Percentiles rank a stretch among this genome's conserved stretches.
Evolutionary conservation across 2,888 invertebrate species (phyloP).

Genomic region (Eumacrocentrus americanus): DNA sequence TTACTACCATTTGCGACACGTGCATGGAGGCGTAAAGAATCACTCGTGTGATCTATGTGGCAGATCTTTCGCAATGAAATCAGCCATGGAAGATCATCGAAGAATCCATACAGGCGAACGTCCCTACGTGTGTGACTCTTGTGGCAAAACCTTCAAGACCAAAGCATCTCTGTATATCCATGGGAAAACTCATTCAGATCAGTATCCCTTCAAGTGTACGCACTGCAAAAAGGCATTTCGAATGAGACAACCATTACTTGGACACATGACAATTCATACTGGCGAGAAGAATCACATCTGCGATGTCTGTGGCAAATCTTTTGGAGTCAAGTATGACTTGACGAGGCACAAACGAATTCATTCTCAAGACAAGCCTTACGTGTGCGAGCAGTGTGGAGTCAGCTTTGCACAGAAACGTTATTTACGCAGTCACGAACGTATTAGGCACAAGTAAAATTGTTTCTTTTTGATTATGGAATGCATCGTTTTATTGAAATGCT

Average conservation of each 20-base stretch:
- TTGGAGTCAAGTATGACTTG: constrained; percentile 61
- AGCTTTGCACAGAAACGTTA: constrained; percentile 63
- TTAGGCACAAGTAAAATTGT: not conserved
- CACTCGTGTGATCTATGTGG: constrained; percentile 64
- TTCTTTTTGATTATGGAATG: no score
- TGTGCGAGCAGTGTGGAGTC: constrained; percentile 62
- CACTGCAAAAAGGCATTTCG: constrained; percentile 62
- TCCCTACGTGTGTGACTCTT: constrained; percentile 61
- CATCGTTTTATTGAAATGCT: no score
- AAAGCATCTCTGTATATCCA: constrained; percentile 65
- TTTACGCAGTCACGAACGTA: constrained; percentile 61
- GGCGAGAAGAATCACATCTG: constrained; percentile 62
- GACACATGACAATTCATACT: constrained; percentile 63
- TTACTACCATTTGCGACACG: constrained; percentile 65
- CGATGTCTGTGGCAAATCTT: constrained; percentile 62
- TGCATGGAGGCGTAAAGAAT: constrained; percentile 61
- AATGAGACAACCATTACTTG: constrained; percentile 62
- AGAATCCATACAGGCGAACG: constrained; percentile 62
- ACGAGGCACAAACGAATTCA: constrained; percentile 62
- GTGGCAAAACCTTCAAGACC: constrained; percentile 64
- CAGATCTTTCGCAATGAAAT: constrained; percentile 62
- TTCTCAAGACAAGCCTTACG: constrained; percentile 56
- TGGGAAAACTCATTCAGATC: constrained; percentile 47
- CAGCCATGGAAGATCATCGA: constrained; percentile 62
- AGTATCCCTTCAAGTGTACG: constrained; percentile 46